Conservation (phyloP, 2,113 vertebrate species). For the Australoheros scitulus region DNA sequence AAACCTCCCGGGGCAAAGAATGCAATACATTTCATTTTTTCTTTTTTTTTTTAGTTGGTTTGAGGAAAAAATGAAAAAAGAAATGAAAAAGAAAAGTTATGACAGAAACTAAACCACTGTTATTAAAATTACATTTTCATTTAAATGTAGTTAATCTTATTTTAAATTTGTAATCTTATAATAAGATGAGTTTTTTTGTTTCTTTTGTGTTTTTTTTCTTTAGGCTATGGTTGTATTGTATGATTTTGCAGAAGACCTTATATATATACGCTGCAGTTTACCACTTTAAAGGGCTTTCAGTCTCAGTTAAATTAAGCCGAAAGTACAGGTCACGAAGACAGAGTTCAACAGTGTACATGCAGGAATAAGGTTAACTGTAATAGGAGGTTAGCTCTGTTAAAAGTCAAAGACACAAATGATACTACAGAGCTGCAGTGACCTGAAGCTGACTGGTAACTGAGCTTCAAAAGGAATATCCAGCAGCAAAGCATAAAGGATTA, state of each 20-base stretch:
- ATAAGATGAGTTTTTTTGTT: background rate
- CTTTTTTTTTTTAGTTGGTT: background rate
- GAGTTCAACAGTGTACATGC: background rate
- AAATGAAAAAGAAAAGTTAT: background rate
- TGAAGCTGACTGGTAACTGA: slow-evolving; percentile 37
- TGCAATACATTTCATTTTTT: background rate
- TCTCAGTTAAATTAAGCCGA: slow-evolving; percentile 34
- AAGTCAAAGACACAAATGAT: slow-evolving; percentile 38
- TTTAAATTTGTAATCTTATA: background rate
- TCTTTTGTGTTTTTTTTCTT: background rate
- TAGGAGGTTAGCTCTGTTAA: slow-evolving; percentile 40
- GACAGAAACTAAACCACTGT: background rate
- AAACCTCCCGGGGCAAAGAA: background rate
- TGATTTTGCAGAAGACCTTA: background rate
- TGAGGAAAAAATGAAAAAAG: background rate
- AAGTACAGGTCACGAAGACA: slow-evolving; percentile 24
- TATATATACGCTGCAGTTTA: background rate
- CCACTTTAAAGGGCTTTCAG: background rate
- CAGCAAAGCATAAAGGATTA: slow-evolving; percentile 40
- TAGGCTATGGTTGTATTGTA: background rate
- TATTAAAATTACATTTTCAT: background rate
- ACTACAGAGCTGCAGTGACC: slow-evolving; percentile 34
- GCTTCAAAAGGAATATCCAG: slow-evolving; percentile 45
- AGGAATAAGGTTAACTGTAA: slow-evolving; percentile 34
- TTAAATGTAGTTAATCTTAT: background rate